Evolutionary conservation across 2,113 vertebrate species (phyloP).

Genomic region (Oceanites oceanicus): DNA sequence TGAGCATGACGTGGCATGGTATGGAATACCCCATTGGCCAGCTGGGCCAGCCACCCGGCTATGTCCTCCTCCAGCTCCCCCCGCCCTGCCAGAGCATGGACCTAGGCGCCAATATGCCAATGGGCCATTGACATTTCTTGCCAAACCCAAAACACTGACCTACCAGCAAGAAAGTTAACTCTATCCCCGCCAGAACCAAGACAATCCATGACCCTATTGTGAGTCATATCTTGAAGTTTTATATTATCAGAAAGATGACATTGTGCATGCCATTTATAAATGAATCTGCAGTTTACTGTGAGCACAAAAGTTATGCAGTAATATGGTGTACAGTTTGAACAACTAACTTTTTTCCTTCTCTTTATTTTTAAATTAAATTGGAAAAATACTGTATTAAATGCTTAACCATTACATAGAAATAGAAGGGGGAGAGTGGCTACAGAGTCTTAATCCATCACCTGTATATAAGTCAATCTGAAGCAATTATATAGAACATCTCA

Average conservation of each 20-base stretch:
- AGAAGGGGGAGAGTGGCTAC: background rate
- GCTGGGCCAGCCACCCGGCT: too few relatives aligned
- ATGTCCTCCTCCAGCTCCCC: too few relatives aligned
- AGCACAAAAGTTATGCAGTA: background rate
- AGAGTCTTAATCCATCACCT: background rate
- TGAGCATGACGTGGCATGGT: too few relatives aligned
- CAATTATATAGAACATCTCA: background rate
- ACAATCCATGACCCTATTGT: background rate
- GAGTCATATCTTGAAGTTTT: background rate
- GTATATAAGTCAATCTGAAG: background rate
- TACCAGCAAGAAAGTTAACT: too few relatives aligned
- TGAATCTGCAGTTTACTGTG: background rate
- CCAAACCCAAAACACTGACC: too few relatives aligned
- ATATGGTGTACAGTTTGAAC: background rate
- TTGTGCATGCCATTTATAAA: background rate
- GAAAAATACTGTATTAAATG: background rate
- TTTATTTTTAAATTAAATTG: background rate
- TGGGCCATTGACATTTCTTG: too few relatives aligned
- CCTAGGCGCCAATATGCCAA: too few relatives aligned
- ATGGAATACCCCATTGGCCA: too few relatives aligned
- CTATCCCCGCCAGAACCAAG: too few relatives aligned
- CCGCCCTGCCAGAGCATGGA: too few relatives aligned
- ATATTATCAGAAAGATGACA: background rate
- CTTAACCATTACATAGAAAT: background rate
- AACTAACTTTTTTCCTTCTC: background rate